Evolutionary conservation across 2,888 invertebrate genomes (phyloP).

Genomic region (Erebia palarica): DNA sequence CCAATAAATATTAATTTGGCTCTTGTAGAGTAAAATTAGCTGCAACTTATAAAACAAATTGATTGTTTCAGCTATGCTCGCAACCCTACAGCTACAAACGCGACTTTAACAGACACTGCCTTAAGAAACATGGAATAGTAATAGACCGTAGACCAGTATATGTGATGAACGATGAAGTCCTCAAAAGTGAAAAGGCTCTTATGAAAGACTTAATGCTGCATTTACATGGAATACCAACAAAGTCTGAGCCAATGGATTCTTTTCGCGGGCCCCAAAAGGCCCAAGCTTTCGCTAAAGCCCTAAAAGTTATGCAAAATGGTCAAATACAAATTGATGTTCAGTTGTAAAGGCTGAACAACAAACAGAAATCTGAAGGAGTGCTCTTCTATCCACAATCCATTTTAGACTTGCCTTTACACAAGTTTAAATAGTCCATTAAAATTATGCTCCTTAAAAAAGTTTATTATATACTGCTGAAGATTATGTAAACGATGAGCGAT

Average conservation of each 20-base stretch:
- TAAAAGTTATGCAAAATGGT: slow-evolving; percentile 49
- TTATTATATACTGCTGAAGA: no score
- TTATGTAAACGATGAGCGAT: no score
- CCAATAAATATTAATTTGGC: no score
- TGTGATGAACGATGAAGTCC: slow-evolving; percentile 65
- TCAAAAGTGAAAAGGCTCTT: slow-evolving; percentile 55
- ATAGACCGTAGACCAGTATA: slow-evolving; percentile 57
- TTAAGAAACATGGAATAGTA: slow-evolving; percentile 68
- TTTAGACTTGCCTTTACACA: no score
- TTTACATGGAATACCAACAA: slow-evolving; percentile 50
- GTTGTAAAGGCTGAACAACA: slow-evolving; percentile 22
- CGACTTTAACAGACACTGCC: slow-evolving; percentile 68
- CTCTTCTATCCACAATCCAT: no score
- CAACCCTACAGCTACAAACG: slow-evolving; percentile 72
- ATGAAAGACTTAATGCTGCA: slow-evolving; percentile 57
- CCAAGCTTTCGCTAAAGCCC: slow-evolving; percentile 52
- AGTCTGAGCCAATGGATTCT: slow-evolving; percentile 53
- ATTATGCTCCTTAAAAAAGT: no score
- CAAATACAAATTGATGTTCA: slow-evolving; percentile 48
- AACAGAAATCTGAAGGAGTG: no score
- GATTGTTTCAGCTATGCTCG: slow-evolving; percentile 61
- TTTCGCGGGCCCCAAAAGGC: slow-evolving; percentile 59
- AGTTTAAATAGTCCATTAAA: no score
- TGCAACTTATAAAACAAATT: no score
- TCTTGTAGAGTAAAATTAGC: no score